Conservation (phyloP, 2,113 vertebrate genomes). For the Eubucco bourcierii region DNA sequence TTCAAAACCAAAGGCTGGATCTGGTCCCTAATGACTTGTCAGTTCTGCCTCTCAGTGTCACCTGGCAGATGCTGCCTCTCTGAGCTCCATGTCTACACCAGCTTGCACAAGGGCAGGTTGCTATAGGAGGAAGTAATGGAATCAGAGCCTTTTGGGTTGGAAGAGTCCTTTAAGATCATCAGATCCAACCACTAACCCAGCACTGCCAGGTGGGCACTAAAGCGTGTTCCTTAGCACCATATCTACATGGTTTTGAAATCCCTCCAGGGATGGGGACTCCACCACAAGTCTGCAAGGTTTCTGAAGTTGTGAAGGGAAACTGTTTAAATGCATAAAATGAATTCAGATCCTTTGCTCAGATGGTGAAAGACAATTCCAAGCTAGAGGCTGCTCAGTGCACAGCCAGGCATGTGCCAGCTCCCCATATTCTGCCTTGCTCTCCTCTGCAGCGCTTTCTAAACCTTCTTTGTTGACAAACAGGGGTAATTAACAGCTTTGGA, state of each 20-base stretch:
- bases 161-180: too few relatives aligned
- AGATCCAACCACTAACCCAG: too few relatives aligned
- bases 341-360: not conserved
- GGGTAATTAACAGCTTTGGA: not conserved
- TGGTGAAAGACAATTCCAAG: not conserved
- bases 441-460: not conserved
- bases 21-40: not conserved
- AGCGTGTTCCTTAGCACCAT: too few relatives aligned
- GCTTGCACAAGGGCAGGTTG: accelerated
- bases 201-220: too few relatives aligned
- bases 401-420: not conserved
- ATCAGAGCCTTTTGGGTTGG: too few relatives aligned
- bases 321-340: not conserved
- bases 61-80: not conserved
- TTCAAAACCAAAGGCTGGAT: not conserved
- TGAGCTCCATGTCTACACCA: not conserved
- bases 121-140: not conserved
- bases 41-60: not conserved
- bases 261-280: too few relatives aligned
- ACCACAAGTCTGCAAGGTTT: not conserved
- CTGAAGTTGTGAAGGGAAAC: not conserved
- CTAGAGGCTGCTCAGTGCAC: not conserved
- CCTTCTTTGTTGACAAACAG: not conserved
- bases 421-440: not conserved
- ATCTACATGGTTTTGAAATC: too few relatives aligned